phyloP scores from a whole-genome alignment of 1,140 invertebrate genomes.

The Mycetomoellerius zeteki region DNA sequence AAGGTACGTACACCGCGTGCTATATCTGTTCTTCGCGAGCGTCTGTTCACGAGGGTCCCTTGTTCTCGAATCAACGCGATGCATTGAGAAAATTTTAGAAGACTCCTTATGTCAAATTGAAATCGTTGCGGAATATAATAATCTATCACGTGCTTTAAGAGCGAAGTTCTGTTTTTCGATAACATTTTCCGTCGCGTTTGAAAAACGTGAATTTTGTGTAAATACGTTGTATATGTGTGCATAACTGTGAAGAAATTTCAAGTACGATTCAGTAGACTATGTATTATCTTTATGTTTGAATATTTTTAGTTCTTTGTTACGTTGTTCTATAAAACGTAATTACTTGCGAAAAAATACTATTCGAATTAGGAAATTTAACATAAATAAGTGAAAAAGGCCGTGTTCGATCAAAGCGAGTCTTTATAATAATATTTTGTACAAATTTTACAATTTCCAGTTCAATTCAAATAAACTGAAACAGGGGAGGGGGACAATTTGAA shows the following conservation, averaged over 20 bases:
- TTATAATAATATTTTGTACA: too few species aligned
- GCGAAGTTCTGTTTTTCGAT: background rate
- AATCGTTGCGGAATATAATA: background rate
- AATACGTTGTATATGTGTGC: background rate
- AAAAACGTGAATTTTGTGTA: background rate
- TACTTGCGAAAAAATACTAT: background rate
- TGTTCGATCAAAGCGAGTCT: too few species aligned
- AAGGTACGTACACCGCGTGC: constrained; percentile 91
- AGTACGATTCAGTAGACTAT: background rate
- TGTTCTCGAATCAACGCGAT: background rate
- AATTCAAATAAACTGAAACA: too few species aligned
- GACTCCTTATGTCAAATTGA: background rate
- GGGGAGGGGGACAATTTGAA: too few species aligned
- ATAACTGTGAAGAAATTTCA: background rate
- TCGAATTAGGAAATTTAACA: background rate
- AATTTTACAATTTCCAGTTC: too few species aligned
- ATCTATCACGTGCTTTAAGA: background rate
- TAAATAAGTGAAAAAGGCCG: too few species aligned
- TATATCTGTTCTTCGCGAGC: background rate
- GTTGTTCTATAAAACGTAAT: background rate
- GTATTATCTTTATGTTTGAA: background rate
- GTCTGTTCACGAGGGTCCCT: background rate
- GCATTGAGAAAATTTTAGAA: background rate
- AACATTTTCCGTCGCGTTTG: background rate
- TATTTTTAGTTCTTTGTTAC: background rate